phyloP scores from a whole-genome alignment of 2,797 vertebrate species.

The Sebastes minor region DNA sequence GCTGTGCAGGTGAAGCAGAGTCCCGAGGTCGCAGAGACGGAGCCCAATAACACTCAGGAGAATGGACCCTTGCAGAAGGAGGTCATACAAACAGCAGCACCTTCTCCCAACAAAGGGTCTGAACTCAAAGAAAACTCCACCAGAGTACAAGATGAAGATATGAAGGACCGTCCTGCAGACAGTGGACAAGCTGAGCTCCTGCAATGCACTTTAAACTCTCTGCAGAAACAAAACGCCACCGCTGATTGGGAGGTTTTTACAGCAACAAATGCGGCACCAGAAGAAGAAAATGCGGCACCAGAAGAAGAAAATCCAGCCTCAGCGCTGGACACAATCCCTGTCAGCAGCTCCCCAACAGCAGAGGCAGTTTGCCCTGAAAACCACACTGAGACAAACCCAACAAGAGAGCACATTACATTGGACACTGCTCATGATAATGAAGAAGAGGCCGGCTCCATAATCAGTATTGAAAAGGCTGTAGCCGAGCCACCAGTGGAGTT shows the following conservation, averaged over 20 bases:
- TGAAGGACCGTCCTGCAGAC: not conserved
- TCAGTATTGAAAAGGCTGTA: not conserved
- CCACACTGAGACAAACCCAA: not conserved
- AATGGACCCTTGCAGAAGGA: conserved; percentile 56
- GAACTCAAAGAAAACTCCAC: conserved; percentile 11
- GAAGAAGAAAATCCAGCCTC: conserved; percentile 5
- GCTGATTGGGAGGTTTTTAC: not conserved
- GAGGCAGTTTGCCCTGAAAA: conserved; percentile 21
- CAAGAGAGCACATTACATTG: conserved; percentile 5
- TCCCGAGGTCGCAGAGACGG: conserved; percentile 22
- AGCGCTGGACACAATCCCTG: conserved; percentile 19
- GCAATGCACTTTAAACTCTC: conserved; percentile 47
- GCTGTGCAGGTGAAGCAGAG: conserved; percentile 29
- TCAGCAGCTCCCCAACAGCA: not conserved
- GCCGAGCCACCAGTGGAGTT: conserved; percentile 13
- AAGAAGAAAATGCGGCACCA: conserved; percentile 3
- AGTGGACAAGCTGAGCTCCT: not conserved
- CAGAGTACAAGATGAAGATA: conserved; percentile 12
- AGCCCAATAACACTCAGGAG: conserved; percentile 56
- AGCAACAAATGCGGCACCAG: not conserved
- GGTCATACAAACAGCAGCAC: not conserved
- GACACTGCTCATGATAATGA: conserved; percentile 3
- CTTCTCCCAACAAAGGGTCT: conserved; percentile 8
- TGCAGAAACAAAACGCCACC: not conserved
- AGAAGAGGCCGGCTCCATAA: not conserved